These are phyloP conservation scores for Rhea pennata DNA, from an alignment of 2,113 vertebrate genomes.

Conservation along the genomic window DNA sequence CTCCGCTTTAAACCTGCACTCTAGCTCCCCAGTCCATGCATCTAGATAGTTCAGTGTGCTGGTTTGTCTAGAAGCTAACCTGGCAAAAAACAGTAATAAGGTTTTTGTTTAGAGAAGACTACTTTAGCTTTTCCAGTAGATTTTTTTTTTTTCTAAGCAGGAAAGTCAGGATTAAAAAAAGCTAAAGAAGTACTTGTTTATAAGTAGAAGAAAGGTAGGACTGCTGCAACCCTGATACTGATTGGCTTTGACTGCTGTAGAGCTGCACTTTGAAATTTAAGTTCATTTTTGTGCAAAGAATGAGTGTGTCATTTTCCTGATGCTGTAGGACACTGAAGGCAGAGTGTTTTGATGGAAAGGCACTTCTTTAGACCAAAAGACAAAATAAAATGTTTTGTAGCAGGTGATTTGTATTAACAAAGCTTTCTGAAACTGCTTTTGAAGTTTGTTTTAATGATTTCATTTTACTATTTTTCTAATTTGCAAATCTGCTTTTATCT, in stretches of 20 bases:
- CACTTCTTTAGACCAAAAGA: background rate
- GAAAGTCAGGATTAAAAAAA: too few relatives aligned
- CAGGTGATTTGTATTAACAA: background rate
- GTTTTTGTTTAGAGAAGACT: background rate
- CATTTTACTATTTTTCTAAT: background rate
- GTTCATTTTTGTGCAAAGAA: background rate
- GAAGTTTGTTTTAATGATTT: background rate
- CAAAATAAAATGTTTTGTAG: background rate
- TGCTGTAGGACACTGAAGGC: background rate
- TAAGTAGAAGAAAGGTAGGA: too few relatives aligned
- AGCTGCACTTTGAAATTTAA: too few relatives aligned
- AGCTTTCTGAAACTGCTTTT: background rate
- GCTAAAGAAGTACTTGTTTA: too few relatives aligned
- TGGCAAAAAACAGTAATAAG: too few relatives aligned
- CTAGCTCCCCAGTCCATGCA: too few relatives aligned
- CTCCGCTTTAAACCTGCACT: background rate
- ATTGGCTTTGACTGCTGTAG: too few relatives aligned
- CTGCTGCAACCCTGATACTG: too few relatives aligned
- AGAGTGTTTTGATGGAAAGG: background rate
- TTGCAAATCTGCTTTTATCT: background rate
- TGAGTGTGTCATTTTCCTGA: background rate
- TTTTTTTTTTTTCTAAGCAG: too few relatives aligned
- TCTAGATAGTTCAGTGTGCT: fast-evolving
- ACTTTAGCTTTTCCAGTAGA: too few relatives aligned
- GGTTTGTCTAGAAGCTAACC: too few relatives aligned